Base-by-base conservation (phyloP, 2,113 vertebrate genomes). In the Centropristis striata region DNA sequence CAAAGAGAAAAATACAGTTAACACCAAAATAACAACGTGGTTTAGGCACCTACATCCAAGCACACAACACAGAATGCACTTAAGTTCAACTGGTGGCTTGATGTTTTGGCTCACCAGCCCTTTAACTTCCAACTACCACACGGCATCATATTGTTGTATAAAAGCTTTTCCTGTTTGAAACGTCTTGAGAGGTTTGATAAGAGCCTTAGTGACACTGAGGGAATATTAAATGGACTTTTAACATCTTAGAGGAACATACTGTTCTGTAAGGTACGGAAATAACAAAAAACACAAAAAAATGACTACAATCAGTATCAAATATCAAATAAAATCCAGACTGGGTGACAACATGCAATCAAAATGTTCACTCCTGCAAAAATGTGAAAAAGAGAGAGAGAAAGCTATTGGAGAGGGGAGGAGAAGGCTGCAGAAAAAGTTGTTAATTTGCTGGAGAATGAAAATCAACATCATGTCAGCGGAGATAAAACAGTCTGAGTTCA, bases 131-230 rank as follows among this genome's bases (percentile, higher is more conserved):
- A 65, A 57, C 71, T 39, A 2, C 18, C 42, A 64, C 23, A 27
- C 47, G 28, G 21, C 5, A 57, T 80, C 10, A 11, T 21, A 39
- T 37, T 14, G 16, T 66, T 39, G 41, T 12, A 21, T 8, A 68
- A 64, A 49, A 78, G 23, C 14, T 18, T 64, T 87, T 89, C 83
- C 86, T 81, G 82, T 61, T 41, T 81, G 21, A 47, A 47, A 11
- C 13, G 4, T 51, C 77, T 80, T 76, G 83, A 23, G 61, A 28
- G 49, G 18, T 69, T 71, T 71, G 79, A 93, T 86, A 90, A 85
- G 67, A 68, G 60, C 23, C 16, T 12, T 21, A 36, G 65, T 73
- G 74, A 65, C 32, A 16, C 4, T 39, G 53, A 61, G 12, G 11
- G 20, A 74, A 54, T 39, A 44, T 12, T 9, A 10, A 41, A 70